Conservation (phyloP, 1,140 invertebrate genomes). For the Heliconius nattereri region DNA sequence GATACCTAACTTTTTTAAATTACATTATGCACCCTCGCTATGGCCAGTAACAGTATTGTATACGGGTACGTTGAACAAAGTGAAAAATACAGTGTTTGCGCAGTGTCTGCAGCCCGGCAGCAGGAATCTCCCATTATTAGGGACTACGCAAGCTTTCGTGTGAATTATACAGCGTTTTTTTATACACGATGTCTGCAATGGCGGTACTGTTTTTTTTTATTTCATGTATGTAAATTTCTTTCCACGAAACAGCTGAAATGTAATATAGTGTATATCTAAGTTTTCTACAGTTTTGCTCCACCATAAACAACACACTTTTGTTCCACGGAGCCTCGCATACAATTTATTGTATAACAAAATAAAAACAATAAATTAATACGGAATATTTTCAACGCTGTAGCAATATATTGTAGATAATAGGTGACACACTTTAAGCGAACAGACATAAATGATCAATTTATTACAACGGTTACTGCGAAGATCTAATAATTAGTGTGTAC, state of each 20-base stretch:
- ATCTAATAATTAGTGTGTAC: slow-evolving; percentile 65
- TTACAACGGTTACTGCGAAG: slow-evolving; percentile 32
- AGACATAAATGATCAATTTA: slow-evolving; percentile 32
- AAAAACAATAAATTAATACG: no score
- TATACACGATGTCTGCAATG: background rate
- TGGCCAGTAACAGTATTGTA: background rate
- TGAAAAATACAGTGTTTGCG: slow-evolving; percentile 1
- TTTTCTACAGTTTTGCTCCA: no score
- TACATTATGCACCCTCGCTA: background rate
- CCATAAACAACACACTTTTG: no score
- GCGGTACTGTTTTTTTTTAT: background rate
- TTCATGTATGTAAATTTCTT: no score
- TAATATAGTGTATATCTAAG: no score
- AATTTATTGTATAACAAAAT: no score
- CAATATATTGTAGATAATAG: background rate
- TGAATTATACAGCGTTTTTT: background rate
- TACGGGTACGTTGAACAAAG: background rate
- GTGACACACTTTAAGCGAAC: background rate
- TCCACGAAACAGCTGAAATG: no score
- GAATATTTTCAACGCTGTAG: background rate
- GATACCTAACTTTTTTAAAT: background rate
- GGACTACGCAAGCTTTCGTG: background rate
- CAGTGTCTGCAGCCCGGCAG: slow-evolving; percentile 1
- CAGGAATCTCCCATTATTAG: background rate
- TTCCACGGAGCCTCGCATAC: no score